A percentile compares a stretch with the other conserved stretches of the same genome.
phyloP scores from a whole-genome alignment of 2,888 invertebrate species.

The Operophtera brumata region DNA sequence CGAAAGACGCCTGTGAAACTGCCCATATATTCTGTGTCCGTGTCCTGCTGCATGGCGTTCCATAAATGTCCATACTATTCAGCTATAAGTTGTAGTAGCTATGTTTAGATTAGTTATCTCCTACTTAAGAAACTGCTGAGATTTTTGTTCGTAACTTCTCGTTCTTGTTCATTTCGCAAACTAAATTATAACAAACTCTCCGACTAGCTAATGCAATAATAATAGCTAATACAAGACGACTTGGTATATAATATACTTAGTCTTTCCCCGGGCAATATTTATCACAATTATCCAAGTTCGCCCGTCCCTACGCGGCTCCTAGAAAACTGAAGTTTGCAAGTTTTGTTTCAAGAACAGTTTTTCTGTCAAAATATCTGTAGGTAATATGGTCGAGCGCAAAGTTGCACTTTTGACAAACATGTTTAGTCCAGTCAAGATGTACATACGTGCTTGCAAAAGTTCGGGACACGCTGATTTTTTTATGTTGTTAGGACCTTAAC shows the following conservation, averaged over 20 bases:
- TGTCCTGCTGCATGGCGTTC: no score
- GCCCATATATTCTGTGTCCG: no score
- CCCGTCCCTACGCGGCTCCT: background rate
- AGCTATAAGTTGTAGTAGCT: no score
- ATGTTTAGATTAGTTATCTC: no score
- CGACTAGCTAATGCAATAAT: constrained; percentile 1
- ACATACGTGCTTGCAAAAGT: no score
- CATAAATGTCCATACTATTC: no score
- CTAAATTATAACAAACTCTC: background rate
- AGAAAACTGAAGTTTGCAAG: constrained; percentile 12
- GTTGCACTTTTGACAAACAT: background rate
- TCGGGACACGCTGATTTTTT: no score
- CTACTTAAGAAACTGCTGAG: no score
- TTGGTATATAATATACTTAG: no score
- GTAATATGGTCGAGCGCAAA: background rate
- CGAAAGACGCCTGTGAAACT: no score
- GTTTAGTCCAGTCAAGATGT: no score
- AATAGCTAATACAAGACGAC: constrained; percentile 3
- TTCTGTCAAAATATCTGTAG: constrained; percentile 9
- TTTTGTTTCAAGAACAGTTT: constrained; percentile 8
- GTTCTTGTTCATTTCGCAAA: background rate
- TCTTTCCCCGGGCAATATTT: constrained; percentile 18
- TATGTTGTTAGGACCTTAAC: no score
- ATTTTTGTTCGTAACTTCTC: background rate
- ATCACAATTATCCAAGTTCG: constrained; percentile 25